A percentile compares a stretch with the other conserved stretches of the same genome.
Evolutionary conservation across 1,140 invertebrate genomes (phyloP).

Genomic region (Drosophila melanica): DNA sequence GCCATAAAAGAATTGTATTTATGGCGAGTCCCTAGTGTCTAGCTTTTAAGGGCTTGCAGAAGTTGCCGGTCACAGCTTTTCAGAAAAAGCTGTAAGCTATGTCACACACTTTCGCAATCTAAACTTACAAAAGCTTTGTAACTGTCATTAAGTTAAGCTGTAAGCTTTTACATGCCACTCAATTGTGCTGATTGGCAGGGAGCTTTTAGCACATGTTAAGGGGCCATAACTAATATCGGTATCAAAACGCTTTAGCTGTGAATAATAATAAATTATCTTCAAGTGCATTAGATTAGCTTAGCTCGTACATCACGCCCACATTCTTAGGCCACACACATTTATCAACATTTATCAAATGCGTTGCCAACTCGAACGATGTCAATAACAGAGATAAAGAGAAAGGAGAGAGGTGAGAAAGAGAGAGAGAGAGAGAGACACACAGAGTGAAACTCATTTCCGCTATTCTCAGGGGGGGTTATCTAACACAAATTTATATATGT

Average conservation of each 20-base stretch:
- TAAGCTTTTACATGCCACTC: neutral
- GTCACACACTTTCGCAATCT: neutral
- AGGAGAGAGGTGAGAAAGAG: neutral
- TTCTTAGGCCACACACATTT: conserved; percentile 54
- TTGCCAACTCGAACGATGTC: conserved; percentile 19
- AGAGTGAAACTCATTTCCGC: conserved; percentile 39
- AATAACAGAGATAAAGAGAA: conserved; percentile 32
- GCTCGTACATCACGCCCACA: conserved; percentile 59
- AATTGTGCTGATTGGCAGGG: neutral
- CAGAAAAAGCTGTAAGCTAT: neutral
- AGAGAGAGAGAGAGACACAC: neutral
- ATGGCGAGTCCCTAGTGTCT: neutral
- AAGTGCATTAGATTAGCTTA: conserved; percentile 62
- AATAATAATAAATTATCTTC: conserved; percentile 70
- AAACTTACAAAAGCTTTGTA: conserved; percentile 1
- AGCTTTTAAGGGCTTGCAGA: conserved; percentile 2
- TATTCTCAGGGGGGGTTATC: conserved; percentile 27
- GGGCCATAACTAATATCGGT: conserved; percentile 21
- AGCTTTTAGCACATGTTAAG: conserved; percentile 32
- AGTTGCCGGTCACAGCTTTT: neutral
- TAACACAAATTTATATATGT: conserved; percentile 1
- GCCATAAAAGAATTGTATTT: neutral
- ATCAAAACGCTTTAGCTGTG: conserved; percentile 32
- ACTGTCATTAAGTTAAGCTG: neutral
- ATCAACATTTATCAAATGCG: conserved; percentile 47